phyloP scores from a whole-genome alignment of 2,888 invertebrate genomes.

The Ichneumon xanthorius region DNA sequence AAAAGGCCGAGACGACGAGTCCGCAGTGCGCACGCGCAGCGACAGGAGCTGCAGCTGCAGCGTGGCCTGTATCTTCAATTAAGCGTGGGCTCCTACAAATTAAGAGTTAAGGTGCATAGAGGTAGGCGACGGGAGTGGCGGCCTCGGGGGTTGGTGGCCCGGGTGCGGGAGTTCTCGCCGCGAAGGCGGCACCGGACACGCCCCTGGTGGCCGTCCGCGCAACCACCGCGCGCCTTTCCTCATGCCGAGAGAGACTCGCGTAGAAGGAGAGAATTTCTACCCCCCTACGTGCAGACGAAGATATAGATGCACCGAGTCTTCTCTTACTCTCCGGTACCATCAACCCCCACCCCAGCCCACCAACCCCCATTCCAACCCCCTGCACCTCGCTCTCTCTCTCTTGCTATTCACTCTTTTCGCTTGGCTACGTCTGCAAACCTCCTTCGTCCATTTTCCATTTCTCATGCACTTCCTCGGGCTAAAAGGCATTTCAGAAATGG shows the following conservation, averaged over 20 bases:
- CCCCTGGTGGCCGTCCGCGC: conserved; percentile 82
- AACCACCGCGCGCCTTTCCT: conserved; percentile 80
- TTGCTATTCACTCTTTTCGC: conserved; percentile 59
- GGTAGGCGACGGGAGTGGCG: conserved; percentile 73
- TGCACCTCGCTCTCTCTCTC: background rate
- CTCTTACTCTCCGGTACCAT: conserved; percentile 60
- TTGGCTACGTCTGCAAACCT: conserved; percentile 43
- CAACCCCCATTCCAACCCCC: conserved; percentile 49
- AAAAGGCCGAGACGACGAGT: conserved; percentile 22
- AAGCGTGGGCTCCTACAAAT: conserved; percentile 79
- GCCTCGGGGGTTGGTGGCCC: conserved; percentile 78
- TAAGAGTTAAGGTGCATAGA: conserved; percentile 82
- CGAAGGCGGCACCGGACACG: conserved; percentile 84
- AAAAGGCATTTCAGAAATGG: conserved; percentile 38
- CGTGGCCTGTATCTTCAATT: conserved; percentile 75
- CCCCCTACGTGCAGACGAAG: conserved; percentile 44
- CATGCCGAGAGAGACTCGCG: conserved; percentile 34
- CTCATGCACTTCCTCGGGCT: conserved; percentile 41
- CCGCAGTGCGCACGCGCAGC: conserved; percentile 74
- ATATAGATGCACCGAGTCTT: conserved; percentile 61
- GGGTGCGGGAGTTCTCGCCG: conserved; percentile 74
- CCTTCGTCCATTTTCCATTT: conserved; percentile 61
- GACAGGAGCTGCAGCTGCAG: conserved; percentile 63
- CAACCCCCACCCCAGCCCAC: conserved; percentile 59
- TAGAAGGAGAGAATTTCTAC: conserved; percentile 61